Evolutionary conservation across 2,888 invertebrate genomes (phyloP).

Genomic region (Malacosoma neustria): DNA sequence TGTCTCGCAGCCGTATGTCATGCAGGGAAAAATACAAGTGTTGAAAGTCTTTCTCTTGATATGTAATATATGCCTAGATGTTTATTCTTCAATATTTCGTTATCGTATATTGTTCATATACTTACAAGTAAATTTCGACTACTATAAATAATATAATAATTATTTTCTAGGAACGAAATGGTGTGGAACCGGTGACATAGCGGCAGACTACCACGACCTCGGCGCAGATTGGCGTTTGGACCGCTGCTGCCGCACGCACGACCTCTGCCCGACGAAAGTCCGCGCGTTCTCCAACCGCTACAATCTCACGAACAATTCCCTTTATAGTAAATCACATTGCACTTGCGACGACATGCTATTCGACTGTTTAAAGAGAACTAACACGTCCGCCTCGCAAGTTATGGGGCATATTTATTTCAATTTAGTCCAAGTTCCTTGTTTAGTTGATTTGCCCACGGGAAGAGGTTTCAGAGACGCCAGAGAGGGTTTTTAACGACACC

Average conservation of each 20-base stretch:
- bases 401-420: slow-evolving; percentile 93
- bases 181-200: slow-evolving; percentile 94
- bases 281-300: slow-evolving; percentile 81
- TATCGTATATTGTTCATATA: too few species aligned
- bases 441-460: slow-evolving; percentile 71
- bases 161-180: slow-evolving; percentile 85
- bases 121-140: too few species aligned
- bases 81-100: too few species aligned
- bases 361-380: slow-evolving; percentile 84
- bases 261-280: slow-evolving; percentile 90
- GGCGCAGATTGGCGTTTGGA: slow-evolving; percentile 83
- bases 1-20: too few species aligned
- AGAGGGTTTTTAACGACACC: slow-evolving; percentile 61
- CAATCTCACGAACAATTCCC: slow-evolving; percentile 87
- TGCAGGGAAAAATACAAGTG: too few species aligned
- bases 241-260: slow-evolving; percentile 92
- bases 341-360: slow-evolving; percentile 89
- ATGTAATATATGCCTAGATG: too few species aligned
- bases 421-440: slow-evolving; percentile 83
- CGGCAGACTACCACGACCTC: slow-evolving; percentile 87
- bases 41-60: too few species aligned
- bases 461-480: slow-evolving; percentile 66
- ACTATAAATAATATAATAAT: not conserved
- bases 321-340: slow-evolving; percentile 93
- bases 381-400: slow-evolving; percentile 81